Evolutionary conservation across 2,797 vertebrate genomes (phyloP), one percentile per base, ranked within the genome.

Genomic region (Merluccius polli): DNA sequence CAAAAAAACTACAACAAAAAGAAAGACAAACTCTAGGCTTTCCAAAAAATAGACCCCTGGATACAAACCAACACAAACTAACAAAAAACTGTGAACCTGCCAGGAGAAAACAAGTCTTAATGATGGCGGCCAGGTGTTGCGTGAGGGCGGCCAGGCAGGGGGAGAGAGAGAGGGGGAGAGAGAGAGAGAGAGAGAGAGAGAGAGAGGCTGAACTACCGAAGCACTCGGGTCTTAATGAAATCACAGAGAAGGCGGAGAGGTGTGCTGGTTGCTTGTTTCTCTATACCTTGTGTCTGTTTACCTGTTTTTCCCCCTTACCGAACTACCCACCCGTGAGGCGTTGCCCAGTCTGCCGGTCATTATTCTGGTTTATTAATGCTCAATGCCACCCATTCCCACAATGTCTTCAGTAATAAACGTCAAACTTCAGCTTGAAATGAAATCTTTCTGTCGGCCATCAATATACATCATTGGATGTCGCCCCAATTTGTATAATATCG

Each of bases 81-180:
- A 52, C 48, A 59, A 59, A 24, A 24, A n/a, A 21, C 72, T 82
- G 84, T 80, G 68, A 1, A 2, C 72, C 76, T 82, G 88, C 85
- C 87, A 80, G 83, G 69, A 83, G 81, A 78, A 83, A 83, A 88
- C 21, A 70, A 79, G 81, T 83, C 86, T 81, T 85, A 90, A 90
- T 88, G 87, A 88, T 85, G 72, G 63, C 82, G 83, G 84, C 81
- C 86, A 84, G 82, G 52, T 59, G 52, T 59, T 84, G 86, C 80
- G 80, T 76, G 68, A 78, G 79, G 83, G 77, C 76, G 33, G 71
- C n/a, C 35, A 31, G 63, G 30, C 32, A 21, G 76, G 68, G 48
- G 31, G 2, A 74, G 21, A 79, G 75, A 71, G 70, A 84, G 76
- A 68, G 52, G 31, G 5, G 73, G 21, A 79, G 76, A 72, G 71